Percentiles rank a stretch among this genome's conserved stretches.
Conservation (phyloP, 2,888 invertebrate species). For the Craniophora ligustri region DNA sequence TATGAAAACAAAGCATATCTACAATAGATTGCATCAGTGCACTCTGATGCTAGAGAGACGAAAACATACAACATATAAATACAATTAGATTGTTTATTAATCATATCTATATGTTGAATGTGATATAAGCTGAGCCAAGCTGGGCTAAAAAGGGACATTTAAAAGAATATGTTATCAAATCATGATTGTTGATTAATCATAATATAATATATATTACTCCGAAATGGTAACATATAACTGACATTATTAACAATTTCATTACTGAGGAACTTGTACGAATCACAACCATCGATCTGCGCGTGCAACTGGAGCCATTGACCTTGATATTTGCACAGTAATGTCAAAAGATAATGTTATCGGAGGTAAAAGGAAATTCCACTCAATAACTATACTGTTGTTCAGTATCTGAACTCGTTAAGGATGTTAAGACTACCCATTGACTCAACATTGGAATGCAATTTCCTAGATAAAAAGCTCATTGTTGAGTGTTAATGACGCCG, state of each 20-base stretch:
- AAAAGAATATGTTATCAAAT: too few relatives aligned
- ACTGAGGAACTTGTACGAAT: constrained; percentile 5
- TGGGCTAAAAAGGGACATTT: too few relatives aligned
- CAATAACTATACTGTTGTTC: constrained; percentile 38
- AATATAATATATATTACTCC: too few relatives aligned
- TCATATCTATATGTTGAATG: too few relatives aligned
- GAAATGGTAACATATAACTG: too few relatives aligned
- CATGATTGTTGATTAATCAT: too few relatives aligned
- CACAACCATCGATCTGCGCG: constrained; percentile 12
- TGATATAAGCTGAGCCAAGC: too few relatives aligned
- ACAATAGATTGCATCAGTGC: not conserved
- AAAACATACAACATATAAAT: too few relatives aligned
- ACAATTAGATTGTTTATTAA: too few relatives aligned
- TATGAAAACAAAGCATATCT: not conserved
- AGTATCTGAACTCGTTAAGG: constrained; percentile 57
- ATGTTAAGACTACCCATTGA: constrained; percentile 57
- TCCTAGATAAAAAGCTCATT: constrained; percentile 61
- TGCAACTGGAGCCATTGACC: constrained; percentile 54
- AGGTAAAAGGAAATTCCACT: constrained; percentile 70
- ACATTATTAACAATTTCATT: too few relatives aligned
- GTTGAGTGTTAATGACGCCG: constrained; percentile 42
- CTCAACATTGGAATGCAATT: constrained; percentile 63
- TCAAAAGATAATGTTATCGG: constrained; percentile 65
- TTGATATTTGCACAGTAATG: constrained; percentile 69
- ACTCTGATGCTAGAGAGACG: too few relatives aligned